Evolutionary conservation across 1,140 invertebrate genomes (phyloP).

Genomic region (Drosophila bocki): DNA sequence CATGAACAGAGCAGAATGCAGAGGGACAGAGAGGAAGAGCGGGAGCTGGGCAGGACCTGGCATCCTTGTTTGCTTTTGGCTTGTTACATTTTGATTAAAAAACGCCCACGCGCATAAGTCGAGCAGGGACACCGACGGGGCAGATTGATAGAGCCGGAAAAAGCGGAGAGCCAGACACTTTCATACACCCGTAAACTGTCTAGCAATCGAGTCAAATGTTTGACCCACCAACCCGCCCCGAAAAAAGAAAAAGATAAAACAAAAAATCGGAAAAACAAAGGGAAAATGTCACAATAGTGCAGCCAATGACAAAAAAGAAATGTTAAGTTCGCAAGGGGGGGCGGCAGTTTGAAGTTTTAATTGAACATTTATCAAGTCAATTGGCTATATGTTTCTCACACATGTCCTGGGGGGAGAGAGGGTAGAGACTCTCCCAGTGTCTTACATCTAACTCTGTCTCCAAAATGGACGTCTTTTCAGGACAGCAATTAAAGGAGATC

Average conservation of each 20-base stretch:
- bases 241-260: constrained; percentile 37
- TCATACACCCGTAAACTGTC: constrained; percentile 39
- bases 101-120: constrained; percentile 79
- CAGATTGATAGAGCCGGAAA: constrained; percentile 26
- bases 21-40: not conserved
- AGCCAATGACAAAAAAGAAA: constrained; percentile 60
- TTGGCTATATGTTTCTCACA: constrained; percentile 41
- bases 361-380: constrained; percentile 55
- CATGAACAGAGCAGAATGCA: constrained; percentile 17
- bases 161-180: constrained; percentile 28
- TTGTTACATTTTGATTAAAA: constrained; percentile 84
- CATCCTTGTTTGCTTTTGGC: constrained; percentile 80
- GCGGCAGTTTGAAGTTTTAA: constrained; percentile 47
- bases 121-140: constrained; percentile 29
- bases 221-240: constrained; percentile 21
- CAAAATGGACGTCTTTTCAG: not conserved
- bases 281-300: constrained; percentile 67
- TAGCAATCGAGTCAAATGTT: constrained; percentile 63
- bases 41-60: constrained; percentile 13
- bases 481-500: constrained; percentile 19
- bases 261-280: constrained; percentile 45
- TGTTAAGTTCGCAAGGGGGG: constrained; percentile 33
- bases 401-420: not conserved
- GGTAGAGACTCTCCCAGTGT: not conserved
- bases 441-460: not conserved